phyloP scores from a whole-genome alignment of 2,113 vertebrate genomes.

The Sylvicapra grimmia region DNA sequence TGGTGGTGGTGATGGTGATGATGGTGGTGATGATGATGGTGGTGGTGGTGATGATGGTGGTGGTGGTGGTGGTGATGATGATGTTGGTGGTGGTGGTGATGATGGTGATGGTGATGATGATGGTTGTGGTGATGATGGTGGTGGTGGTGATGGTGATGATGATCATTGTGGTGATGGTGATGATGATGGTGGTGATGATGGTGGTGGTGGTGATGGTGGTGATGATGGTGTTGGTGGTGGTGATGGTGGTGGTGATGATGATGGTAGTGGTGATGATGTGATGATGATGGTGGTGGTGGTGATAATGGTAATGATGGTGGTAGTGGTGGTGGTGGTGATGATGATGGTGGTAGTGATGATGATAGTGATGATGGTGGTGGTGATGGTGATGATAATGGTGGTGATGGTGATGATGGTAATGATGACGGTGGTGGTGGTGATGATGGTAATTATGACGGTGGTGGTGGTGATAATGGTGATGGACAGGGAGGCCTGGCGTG shows the following conservation, averaged over 20 bases:
- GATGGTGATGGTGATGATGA: rapidly evolving
- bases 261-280: rapidly evolving
- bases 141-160: rapidly evolving
- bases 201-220: rapidly evolving
- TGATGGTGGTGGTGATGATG: rapidly evolving
- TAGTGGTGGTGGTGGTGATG: rapidly evolving
- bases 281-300: rapidly evolving
- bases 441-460: too few relatives aligned
- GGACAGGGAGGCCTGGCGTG: too few relatives aligned
- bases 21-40: rapidly evolving
- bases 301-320: rapidly evolving
- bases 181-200: rapidly evolving
- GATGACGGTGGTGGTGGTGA: rapidly evolving
- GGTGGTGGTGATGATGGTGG: rapidly evolving
- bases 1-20: rapidly evolving
- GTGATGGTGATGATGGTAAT: rapidly evolving
- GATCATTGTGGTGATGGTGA: rapidly evolving
- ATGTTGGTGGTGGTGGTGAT: rapidly evolving
- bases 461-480: rapidly evolving
- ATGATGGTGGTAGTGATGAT: rapidly evolving
- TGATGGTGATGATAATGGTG: rapidly evolving
- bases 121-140: rapidly evolving
- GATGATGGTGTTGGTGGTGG: rapidly evolving
- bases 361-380: rapidly evolving
- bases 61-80: rapidly evolving